Conservation (phyloP, 2,888 invertebrate genomes). For the Thysanoteuthis rhombus region DNA sequence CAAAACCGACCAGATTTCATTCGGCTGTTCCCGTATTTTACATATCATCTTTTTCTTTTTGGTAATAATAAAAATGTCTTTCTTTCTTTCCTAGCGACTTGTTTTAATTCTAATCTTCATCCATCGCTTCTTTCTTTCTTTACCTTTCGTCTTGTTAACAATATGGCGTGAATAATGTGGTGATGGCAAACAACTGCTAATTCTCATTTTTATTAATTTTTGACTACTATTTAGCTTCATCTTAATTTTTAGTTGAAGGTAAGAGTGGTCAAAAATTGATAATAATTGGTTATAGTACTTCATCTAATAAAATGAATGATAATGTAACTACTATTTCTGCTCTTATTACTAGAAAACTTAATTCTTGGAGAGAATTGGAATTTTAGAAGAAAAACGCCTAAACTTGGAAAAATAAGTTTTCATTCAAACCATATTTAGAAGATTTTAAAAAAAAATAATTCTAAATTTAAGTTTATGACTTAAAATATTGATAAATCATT, state of each 20-base stretch:
- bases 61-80: not conserved
- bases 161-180: not conserved
- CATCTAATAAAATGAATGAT: too few relatives aligned
- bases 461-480: too few relatives aligned
- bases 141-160: not conserved
- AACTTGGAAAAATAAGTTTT: too few relatives aligned
- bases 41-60: not conserved
- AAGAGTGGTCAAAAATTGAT: too few relatives aligned
- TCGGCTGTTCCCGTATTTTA: not conserved
- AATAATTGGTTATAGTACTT: too few relatives aligned
- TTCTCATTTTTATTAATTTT: too few relatives aligned
- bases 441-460: too few relatives aligned
- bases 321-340: too few relatives aligned
- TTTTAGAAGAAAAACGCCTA: too few relatives aligned
- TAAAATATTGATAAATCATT: too few relatives aligned
- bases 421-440: too few relatives aligned
- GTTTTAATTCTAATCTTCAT: not conserved
- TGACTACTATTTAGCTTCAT: not conserved
- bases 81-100: not conserved
- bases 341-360: not conserved
- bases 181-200: not conserved
- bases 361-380: not conserved
- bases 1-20: not conserved
- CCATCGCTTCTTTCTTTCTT: slow-evolving; percentile 12
- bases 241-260: too few relatives aligned